A percentile compares a stretch with the other conserved stretches of the same genome.
phyloP scores from a whole-genome alignment of 2,888 invertebrate species.

The Bellardia bayeri region DNA sequence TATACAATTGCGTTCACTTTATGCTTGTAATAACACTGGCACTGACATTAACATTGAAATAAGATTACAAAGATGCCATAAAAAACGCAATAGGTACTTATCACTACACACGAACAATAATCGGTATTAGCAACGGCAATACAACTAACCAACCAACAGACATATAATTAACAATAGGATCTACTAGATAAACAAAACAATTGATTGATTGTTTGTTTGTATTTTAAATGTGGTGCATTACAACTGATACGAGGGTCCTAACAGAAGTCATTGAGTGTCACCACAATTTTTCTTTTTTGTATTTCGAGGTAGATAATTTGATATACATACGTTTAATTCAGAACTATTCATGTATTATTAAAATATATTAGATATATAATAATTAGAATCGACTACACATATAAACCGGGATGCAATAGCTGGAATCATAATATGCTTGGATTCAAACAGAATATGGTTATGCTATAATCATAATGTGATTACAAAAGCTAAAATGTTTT shows the following conservation, averaged over 20 bases:
- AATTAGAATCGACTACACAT: too few species aligned
- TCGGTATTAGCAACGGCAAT: background rate
- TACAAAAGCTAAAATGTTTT: too few species aligned
- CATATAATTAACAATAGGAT: constrained; percentile 39
- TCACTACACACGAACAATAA: background rate
- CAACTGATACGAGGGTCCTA: background rate
- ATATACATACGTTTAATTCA: too few species aligned
- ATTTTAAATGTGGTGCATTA: background rate
- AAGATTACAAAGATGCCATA: constrained; percentile 36
- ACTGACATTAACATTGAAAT: constrained; percentile 52
- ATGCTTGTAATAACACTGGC: constrained; percentile 7
- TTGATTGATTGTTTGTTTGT: constrained; percentile 35
- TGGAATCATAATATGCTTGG: too few species aligned
- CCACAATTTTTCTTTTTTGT: too few species aligned
- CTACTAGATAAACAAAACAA: constrained; percentile 34
- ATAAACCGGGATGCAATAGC: too few species aligned
- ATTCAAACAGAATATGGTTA: too few species aligned
- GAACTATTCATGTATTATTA: too few species aligned
- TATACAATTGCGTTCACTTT: constrained; percentile 1
- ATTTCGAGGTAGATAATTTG: too few species aligned
- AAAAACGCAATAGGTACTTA: background rate
- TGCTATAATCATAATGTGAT: too few species aligned
- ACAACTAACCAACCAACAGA: background rate
- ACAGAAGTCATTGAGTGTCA: background rate
- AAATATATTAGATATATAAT: too few species aligned